Evolutionary conservation across 2,888 invertebrate species (phyloP), one percentile per base, ranked within the genome.

Genomic region (Morinoia aosen): DNA sequence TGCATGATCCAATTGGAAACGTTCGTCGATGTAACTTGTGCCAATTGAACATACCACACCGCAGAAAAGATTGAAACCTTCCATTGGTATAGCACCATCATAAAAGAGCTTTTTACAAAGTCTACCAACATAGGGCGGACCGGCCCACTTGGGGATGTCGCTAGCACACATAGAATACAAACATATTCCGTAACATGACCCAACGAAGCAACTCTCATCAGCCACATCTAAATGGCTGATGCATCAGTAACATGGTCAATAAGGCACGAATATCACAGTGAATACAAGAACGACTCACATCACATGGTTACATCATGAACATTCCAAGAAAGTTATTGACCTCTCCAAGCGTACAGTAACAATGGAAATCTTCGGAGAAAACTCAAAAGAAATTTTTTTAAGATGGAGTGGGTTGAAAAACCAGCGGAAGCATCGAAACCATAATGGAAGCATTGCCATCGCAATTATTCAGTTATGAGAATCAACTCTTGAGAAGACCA

Each of bases 251-350:
- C 25, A 48, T 48, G 48, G 1, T 33, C 33, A 76, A 7, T 76
- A 76, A 76, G 76, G 76, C 76, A 76, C 76, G 76, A 33, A 76
- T 76, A 76, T 76, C 76, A 76, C 76, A 76, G 76, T 16, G 76
- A 76, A 76, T 76, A 10, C 19, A 7, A 76, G 25, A 19, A 76
- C 33, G 76, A 33, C 76, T 76, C 25, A 76, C 76, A 14, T 76
- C 76, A 16, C 19, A n/a, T n/a, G n/a, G n/a, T n/a, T n/a, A n/a
- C n/a, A 19, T 10, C 76, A 76, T 3, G 25, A 76, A 25, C 33
- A 76, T 76, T 33, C 19, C 10, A 1, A 8, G 25, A 25, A 33
- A 10, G 33, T 33, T 76, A 61, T 61, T 16, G 2, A 61, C 61
- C 19, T 25, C 25, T 76, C 25, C 76, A 33, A 33, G 76, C 7